phyloP scores from a whole-genome alignment of 2,113 vertebrate species.

The Syrmaticus mikado region DNA sequence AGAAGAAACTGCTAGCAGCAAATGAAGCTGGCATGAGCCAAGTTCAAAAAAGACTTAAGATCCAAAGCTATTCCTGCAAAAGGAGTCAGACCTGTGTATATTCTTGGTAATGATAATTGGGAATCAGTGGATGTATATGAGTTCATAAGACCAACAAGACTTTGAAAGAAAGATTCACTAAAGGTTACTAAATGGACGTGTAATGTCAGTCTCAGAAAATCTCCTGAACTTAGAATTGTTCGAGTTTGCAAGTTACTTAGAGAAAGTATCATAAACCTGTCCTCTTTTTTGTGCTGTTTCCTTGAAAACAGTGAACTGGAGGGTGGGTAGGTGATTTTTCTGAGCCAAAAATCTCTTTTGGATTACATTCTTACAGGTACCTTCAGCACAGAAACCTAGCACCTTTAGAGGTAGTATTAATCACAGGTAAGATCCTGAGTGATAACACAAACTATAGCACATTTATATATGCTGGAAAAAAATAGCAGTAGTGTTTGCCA shows the following conservation, averaged over 20 bases:
- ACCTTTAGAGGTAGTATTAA: neutral
- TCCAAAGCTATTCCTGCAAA: neutral
- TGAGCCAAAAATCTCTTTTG: neutral
- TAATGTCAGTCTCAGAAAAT: neutral
- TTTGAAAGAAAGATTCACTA: neutral
- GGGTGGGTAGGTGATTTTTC: neutral
- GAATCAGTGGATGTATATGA: neutral
- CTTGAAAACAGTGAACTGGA: neutral
- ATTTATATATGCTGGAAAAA: neutral
- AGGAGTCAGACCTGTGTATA: neutral
- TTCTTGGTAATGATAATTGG: neutral
- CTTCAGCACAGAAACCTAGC: neutral
- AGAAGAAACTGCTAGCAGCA: neutral
- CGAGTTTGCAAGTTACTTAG: neutral
- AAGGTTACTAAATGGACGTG: neutral
- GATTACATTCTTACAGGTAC: neutral
- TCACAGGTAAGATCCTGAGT: neutral
- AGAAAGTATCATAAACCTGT: neutral
- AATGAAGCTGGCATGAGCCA: neutral
- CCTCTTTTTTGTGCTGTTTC: neutral
- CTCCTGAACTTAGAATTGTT: neutral
- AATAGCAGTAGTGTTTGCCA: neutral
- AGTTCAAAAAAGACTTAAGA: neutral
- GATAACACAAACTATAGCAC: neutral
- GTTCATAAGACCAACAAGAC: neutral